phyloP scores from a whole-genome alignment of 2,888 invertebrate genomes.

The Drosophila sordidula region DNA sequence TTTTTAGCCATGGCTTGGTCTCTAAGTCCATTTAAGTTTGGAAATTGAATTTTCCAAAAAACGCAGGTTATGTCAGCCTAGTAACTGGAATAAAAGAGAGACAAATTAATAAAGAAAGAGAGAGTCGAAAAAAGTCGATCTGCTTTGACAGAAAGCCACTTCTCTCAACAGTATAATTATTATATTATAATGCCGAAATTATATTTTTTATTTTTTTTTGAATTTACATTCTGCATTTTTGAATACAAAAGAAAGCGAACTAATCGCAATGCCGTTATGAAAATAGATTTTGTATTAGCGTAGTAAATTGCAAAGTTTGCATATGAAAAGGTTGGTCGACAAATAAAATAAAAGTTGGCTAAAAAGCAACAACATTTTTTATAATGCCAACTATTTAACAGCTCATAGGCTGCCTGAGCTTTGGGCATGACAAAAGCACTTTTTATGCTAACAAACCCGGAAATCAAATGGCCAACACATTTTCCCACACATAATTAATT shows the following conservation, averaged over 20 bases:
- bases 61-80: no score
- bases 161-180: no score
- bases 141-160: no score
- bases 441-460: constrained; percentile 60
- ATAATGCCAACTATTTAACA: not conserved
- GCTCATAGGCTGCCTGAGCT: constrained; percentile 10
- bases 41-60: no score
- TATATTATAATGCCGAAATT: no score
- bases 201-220: no score
- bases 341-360: constrained; percentile 6
- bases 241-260: constrained; percentile 54
- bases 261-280: constrained; percentile 39
- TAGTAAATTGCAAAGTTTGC: constrained; percentile 1
- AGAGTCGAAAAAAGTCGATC: no score
- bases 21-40: no score
- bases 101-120: no score
- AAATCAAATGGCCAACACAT: constrained; percentile 68
- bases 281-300: constrained; percentile 37
- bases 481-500: constrained; percentile 80
- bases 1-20: no score
- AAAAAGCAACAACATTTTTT: not conserved
- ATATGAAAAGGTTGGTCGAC: constrained; percentile 5
- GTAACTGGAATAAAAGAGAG: no score
- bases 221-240: constrained; percentile 28
- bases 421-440: constrained; percentile 1